These are phyloP conservation scores for Alauda arvensis DNA, from an alignment of 2,797 vertebrate species.

Conservation along the genomic window DNA sequence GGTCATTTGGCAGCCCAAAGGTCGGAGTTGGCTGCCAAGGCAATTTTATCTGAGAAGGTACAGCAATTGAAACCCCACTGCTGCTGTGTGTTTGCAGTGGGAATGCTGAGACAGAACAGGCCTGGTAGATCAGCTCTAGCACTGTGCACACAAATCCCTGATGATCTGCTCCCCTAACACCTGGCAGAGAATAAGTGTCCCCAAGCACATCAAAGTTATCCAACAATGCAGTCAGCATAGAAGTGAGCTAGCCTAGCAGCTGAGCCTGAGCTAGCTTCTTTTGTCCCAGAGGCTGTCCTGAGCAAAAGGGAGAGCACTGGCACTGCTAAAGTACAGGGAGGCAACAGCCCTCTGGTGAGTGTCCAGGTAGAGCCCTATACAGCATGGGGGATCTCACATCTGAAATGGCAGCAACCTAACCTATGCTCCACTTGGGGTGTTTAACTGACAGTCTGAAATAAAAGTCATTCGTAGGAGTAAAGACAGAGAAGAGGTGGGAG, in stretches of 20 bases:
- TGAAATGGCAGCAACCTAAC: constrained; percentile 50
- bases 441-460: constrained; percentile 54
- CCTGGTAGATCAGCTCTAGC: not conserved
- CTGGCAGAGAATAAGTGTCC: constrained; percentile 2
- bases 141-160: not conserved
- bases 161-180: not conserved
- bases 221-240: not conserved
- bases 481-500: not conserved
- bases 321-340: not conserved
- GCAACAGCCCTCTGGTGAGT: not conserved
- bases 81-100: not conserved
- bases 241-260: not conserved
- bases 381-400: not conserved
- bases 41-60: not conserved
- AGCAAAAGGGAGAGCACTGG: not conserved
- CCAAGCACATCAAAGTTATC: not conserved
- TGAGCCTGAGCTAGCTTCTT: not conserved
- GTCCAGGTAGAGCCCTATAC: not conserved
- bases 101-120: not conserved
- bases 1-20: not conserved
- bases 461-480: constrained; percentile 39
- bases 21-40: not conserved
- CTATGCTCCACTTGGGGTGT: not conserved
- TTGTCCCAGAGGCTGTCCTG: not conserved
- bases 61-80: not conserved